A percentile compares a stretch with the other conserved stretches of the same genome.
phyloP scores from a whole-genome alignment of 1,140 invertebrate species.

The Pygmarrhopalites habei region DNA sequence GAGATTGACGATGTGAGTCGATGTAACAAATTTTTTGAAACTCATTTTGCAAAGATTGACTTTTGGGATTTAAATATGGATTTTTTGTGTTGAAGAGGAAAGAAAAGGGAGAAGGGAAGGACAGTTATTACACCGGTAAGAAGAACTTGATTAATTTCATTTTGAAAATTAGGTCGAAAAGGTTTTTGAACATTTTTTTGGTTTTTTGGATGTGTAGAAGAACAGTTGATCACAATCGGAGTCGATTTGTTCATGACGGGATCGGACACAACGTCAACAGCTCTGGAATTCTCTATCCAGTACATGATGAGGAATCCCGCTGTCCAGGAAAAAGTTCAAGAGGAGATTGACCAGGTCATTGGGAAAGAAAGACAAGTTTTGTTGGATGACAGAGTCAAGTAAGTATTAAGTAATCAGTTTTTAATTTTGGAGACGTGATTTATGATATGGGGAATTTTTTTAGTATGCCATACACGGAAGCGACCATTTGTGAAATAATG shows the following conservation, averaged over 20 bases:
- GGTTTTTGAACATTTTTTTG: too few relatives aligned
- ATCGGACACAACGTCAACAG: conserved; percentile 18
- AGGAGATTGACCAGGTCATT: conserved; percentile 28
- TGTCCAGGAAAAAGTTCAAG: conserved; percentile 24
- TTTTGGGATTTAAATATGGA: too few relatives aligned
- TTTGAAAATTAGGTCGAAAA: too few relatives aligned
- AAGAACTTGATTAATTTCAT: too few relatives aligned
- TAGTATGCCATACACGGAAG: conserved; percentile 33
- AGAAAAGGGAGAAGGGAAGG: neutral
- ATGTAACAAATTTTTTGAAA: too few relatives aligned
- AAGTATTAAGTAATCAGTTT: too few relatives aligned
- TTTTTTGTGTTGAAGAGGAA: too few relatives aligned
- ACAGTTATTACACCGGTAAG: conserved; percentile 28
- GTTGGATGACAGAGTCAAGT: conserved; percentile 16
- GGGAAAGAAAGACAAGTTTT: conserved; percentile 4
- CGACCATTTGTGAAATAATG: conserved; percentile 24
- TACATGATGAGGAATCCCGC: conserved; percentile 17
- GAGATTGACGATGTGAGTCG: conserved; percentile 33
- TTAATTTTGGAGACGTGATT: too few relatives aligned
- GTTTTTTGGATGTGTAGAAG: conserved; percentile 11
- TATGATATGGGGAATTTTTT: too few relatives aligned
- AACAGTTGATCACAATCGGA: conserved; percentile 22
- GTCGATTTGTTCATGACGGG: conserved; percentile 29
- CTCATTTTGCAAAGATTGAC: too few relatives aligned
- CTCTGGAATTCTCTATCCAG: conserved; percentile 26